Percentiles rank a stretch among this genome's conserved stretches.
These are phyloP conservation scores for Urocolius indicus DNA, from an alignment of 2,113 vertebrate genomes.

Conservation along the genomic window DNA sequence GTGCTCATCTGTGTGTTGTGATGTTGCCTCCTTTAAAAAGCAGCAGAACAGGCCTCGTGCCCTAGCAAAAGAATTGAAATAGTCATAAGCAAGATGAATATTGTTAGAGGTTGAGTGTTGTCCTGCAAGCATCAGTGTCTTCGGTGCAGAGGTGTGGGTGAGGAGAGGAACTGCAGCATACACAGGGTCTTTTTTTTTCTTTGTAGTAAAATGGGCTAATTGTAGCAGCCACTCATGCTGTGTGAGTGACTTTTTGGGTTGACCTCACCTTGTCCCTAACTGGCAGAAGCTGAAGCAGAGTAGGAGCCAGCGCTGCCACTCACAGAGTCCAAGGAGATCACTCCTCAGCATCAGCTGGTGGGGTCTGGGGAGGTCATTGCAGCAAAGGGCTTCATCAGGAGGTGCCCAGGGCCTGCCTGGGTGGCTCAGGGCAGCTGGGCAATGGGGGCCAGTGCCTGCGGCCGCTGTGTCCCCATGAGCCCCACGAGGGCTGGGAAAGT, in stretches of 20 bases:
- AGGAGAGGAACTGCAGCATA: not conserved
- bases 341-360: fast-evolving
- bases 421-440: not conserved
- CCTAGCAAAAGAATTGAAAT: fast-evolving
- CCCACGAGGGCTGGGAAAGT: fast-evolving
- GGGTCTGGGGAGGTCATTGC: fast-evolving
- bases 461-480: fast-evolving
- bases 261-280: not conserved
- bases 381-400: fast-evolving
- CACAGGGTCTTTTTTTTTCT: fast-evolving
- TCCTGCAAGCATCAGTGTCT: not conserved
- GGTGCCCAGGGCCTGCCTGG: fast-evolving
- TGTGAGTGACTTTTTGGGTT: not conserved
- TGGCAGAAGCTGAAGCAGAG: fast-evolving
- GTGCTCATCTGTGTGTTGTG: fast-evolving
- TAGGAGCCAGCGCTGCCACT: not conserved
- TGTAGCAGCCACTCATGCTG: fast-evolving
- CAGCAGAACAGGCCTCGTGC: fast-evolving
- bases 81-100: fast-evolving
- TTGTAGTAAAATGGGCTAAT: not conserved
- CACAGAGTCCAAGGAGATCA: fast-evolving
- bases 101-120: fast-evolving
- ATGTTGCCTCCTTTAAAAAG: not conserved
- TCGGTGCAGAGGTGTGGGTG: fast-evolving
- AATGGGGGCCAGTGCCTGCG: fast-evolving